A percentile compares a stretch with the other conserved stretches of the same genome.
phyloP scores from a whole-genome alignment of 2,113 vertebrate genomes.

The Silurus glanis region DNA sequence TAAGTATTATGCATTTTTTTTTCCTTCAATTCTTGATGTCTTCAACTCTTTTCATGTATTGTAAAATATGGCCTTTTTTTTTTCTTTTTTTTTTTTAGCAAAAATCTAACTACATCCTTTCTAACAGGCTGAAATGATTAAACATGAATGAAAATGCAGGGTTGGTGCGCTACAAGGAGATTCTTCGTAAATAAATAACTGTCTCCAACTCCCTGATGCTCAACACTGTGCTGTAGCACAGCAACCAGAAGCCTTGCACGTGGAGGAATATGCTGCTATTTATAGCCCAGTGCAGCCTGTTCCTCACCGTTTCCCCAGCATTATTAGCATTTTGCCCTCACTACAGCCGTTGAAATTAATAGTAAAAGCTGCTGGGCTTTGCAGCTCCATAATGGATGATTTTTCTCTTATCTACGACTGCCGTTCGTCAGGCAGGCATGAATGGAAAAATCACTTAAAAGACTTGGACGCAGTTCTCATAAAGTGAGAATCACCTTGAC shows the following conservation, averaged over 20 bases:
- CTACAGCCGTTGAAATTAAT: conserved; percentile 62
- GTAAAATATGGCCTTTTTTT: conserved; percentile 40
- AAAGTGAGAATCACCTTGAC: conserved; percentile 60
- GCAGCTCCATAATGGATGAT: conserved; percentile 63
- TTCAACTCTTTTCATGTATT: conserved; percentile 21
- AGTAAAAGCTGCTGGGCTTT: conserved; percentile 51
- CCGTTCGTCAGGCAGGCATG: conserved; percentile 58
- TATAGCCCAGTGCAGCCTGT: conserved; percentile 60
- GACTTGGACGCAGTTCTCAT: conserved; percentile 51
- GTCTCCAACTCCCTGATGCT: neutral
- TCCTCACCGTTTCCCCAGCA: conserved; percentile 47
- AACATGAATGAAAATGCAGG: conserved; percentile 34
- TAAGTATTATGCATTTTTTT: too few relatives aligned
- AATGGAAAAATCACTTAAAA: conserved; percentile 58
- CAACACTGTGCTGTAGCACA: conserved; percentile 34
- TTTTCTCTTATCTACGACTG: conserved; percentile 57
- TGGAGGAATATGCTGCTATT: conserved; percentile 62
- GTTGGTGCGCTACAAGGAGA: conserved; percentile 38
- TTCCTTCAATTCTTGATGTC: neutral
- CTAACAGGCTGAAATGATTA: conserved; percentile 18
- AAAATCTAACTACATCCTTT: conserved; percentile 34
- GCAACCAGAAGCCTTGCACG: conserved; percentile 51
- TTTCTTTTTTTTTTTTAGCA: conserved; percentile 37
- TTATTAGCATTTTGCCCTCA: conserved; percentile 64
- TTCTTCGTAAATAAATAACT: conserved; percentile 62